Percentiles rank a stretch among this genome's conserved stretches.
phyloP scores from a whole-genome alignment of 2,113 vertebrate species.

The Semnornis frantzii region DNA sequence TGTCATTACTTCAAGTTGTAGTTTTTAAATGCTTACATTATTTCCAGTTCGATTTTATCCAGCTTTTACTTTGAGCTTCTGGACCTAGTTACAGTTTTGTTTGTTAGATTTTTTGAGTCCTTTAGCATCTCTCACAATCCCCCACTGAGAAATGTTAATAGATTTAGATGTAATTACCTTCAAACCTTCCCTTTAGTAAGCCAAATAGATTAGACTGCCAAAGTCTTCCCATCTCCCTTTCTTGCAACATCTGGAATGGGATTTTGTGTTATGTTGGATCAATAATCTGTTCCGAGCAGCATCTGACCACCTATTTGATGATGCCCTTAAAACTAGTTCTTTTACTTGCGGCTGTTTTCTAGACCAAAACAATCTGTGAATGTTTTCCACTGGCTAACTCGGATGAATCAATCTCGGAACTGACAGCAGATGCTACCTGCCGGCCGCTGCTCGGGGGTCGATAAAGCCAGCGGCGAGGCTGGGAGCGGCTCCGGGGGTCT shows the following conservation, averaged over 20 bases:
- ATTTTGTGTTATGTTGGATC: background rate
- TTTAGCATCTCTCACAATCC: background rate
- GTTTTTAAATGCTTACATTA: background rate
- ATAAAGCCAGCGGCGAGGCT: background rate
- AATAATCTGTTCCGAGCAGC: background rate
- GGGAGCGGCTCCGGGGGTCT: background rate
- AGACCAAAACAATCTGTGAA: background rate
- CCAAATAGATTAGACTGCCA: background rate
- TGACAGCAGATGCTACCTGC: background rate
- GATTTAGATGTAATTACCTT: constrained; percentile 18
- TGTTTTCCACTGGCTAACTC: background rate
- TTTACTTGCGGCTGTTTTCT: background rate
- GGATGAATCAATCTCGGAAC: accelerated
- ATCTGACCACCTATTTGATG: constrained; percentile 11
- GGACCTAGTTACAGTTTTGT: constrained; percentile 30
- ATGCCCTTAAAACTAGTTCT: background rate
- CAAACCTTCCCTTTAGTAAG: background rate
- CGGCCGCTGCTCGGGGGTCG: background rate
- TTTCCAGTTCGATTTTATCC: constrained; percentile 31
- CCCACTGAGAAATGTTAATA: background rate
- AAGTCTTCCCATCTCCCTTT: background rate
- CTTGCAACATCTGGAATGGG: background rate
- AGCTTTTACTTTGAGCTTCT: constrained; percentile 31
- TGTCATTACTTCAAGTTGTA: constrained; percentile 3
- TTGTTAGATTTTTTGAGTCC: constrained; percentile 2